phyloP scores from a whole-genome alignment of 2,797 vertebrate species.

The Jordanella pulchra region DNA sequence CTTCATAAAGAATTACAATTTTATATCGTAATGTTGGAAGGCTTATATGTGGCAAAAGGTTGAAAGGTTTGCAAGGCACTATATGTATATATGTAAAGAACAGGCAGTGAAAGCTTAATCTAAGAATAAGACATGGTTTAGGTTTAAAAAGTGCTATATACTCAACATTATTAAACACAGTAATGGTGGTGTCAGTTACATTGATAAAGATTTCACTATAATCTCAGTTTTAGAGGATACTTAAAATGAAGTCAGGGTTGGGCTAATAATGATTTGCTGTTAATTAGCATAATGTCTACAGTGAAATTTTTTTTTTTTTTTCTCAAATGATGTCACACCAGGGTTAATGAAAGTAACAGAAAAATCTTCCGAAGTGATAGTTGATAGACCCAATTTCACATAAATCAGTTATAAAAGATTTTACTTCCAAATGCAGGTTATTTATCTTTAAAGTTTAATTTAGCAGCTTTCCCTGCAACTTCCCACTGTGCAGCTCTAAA shows the following conservation, averaged over 20 bases:
- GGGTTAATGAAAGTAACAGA: slow-evolving; percentile 11
- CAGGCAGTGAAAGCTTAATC: slow-evolving; percentile 8
- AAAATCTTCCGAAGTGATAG: slow-evolving; percentile 26
- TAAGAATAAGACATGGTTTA: neutral
- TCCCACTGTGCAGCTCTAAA: neutral
- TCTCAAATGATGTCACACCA: slow-evolving; percentile 10
- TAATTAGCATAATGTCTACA: slow-evolving; percentile 22
- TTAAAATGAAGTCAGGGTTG: slow-evolving; percentile 16
- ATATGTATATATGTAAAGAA: too few species aligned
- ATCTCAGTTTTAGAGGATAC: slow-evolving; percentile 7
- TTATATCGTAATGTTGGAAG: too few species aligned
- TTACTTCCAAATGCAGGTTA: neutral
- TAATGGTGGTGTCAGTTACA: neutral
- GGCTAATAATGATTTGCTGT: slow-evolving; percentile 25
- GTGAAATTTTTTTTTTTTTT: too few species aligned
- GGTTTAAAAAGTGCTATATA: neutral
- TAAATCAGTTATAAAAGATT: slow-evolving; percentile 2
- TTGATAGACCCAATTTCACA: slow-evolving; percentile 15
- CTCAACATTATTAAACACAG: neutral
- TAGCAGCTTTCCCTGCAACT: slow-evolving; percentile 5
- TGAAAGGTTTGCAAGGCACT: too few species aligned
- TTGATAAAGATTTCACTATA: neutral
- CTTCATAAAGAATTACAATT: too few species aligned
- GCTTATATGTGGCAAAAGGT: too few species aligned
- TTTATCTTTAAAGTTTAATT: slow-evolving; percentile 6